Percentiles rank a stretch among this genome's conserved stretches.
phyloP scores from a whole-genome alignment of 2,797 vertebrate species.

The Labroides dimidiatus region DNA sequence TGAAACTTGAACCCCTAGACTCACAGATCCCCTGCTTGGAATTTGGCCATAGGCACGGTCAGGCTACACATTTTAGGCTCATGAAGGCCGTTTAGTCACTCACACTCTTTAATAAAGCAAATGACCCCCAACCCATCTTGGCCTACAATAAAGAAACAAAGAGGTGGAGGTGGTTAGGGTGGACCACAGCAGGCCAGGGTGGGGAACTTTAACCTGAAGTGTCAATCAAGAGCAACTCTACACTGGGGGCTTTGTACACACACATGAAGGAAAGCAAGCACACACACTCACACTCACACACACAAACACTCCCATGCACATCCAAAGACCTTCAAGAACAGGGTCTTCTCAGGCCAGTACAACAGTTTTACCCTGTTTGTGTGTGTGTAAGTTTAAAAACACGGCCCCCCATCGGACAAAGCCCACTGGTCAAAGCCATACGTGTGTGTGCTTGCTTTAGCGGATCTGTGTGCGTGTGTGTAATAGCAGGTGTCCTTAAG shows the following conservation, averaged over 20 bases:
- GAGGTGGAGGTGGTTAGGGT: constrained; percentile 56
- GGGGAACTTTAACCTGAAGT: constrained; percentile 72
- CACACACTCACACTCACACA: constrained; percentile 14
- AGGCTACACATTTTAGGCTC: constrained; percentile 57
- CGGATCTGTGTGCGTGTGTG: constrained; percentile 18
- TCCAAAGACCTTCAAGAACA: constrained; percentile 10
- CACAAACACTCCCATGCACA: constrained; percentile 20
- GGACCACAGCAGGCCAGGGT: constrained; percentile 45
- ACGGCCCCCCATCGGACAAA: constrained; percentile 35
- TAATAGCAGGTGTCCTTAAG: constrained; percentile 69
- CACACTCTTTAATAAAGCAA: constrained; percentile 79
- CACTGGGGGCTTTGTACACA: constrained; percentile 74
- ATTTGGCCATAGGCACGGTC: constrained; percentile 61
- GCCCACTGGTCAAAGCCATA: constrained; percentile 42
- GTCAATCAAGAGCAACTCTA: constrained; percentile 67
- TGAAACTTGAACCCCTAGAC: constrained; percentile 41
- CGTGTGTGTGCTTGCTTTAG: constrained; percentile 43
- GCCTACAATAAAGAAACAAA: constrained; percentile 70
- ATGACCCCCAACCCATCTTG: constrained; percentile 58
- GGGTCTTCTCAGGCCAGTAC: constrained; percentile 38
- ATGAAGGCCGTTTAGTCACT: constrained; percentile 62
- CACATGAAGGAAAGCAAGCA: constrained; percentile 23
- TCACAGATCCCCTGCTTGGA: constrained; percentile 42
- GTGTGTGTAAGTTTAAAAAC: constrained; percentile 45
- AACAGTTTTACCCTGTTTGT: constrained; percentile 17